Percentiles rank a stretch among this genome's conserved stretches.
Conservation (phyloP, 2,113 vertebrate species). For the Dasypus novemcinctus region DNA sequence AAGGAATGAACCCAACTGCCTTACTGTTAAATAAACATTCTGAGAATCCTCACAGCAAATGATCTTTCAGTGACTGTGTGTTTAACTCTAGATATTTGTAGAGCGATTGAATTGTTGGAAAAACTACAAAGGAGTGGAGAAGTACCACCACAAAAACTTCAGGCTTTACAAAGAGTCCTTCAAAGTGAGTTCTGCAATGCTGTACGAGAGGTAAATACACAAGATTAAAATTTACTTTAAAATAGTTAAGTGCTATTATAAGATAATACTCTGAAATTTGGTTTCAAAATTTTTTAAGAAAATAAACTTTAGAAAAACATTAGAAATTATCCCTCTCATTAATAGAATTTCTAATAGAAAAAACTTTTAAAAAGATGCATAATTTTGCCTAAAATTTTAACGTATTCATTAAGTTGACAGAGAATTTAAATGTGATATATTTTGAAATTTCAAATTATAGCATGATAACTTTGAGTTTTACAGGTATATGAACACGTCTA, state of each 20-base stretch:
- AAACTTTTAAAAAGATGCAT: not conserved
- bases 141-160: constrained; percentile 97
- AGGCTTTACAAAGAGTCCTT: constrained; percentile 96
- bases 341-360: constrained; percentile 37
- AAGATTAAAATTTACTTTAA: not conserved
- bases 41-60: not conserved
- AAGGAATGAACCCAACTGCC: not conserved
- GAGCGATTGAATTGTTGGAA: constrained; percentile 97
- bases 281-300: not conserved
- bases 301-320: not conserved
- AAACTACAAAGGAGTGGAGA: constrained; percentile 97
- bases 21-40: not conserved
- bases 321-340: not conserved
- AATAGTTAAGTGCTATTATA: not conserved
- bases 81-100: constrained; percentile 91
- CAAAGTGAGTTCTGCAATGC: constrained; percentile 99
- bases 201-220: constrained; percentile 92
- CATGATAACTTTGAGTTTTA: constrained; percentile 59
- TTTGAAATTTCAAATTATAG: not conserved
- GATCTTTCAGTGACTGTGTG: not conserved
- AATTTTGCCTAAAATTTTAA: constrained; percentile 11
- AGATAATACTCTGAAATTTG: not conserved
- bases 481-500: constrained; percentile 99
- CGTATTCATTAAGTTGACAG: not conserved
- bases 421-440: not conserved